These are phyloP conservation scores for Dione vanillae DNA, from an alignment of 2,888 invertebrate genomes.

Conservation along the genomic window DNA sequence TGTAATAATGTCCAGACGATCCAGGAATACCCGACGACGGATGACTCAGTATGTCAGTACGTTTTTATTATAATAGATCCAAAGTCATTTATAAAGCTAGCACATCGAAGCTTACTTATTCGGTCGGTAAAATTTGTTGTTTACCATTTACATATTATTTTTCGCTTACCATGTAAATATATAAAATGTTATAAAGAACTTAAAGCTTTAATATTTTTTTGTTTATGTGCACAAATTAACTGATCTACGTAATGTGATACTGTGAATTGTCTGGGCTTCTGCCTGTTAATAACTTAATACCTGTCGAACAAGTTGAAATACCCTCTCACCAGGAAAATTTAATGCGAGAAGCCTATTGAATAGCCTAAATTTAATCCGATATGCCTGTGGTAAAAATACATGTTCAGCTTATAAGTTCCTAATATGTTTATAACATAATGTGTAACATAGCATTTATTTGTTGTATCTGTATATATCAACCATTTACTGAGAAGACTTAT, in stretches of 20 bases:
- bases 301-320: constrained; percentile 52
- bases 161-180: no score
- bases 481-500: background rate
- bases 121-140: no score
- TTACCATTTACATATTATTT: no score
- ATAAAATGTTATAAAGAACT: no score
- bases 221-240: constrained; percentile 46
- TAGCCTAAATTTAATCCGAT: constrained; percentile 65
- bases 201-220: background rate
- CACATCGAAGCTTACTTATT: no score
- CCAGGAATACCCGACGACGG: constrained; percentile 67
- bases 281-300: constrained; percentile 45
- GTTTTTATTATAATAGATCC: constrained; percentile 29
- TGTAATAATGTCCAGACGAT: constrained; percentile 73
- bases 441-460: background rate
- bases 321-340: constrained; percentile 61
- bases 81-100: no score
- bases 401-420: background rate
- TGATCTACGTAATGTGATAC: constrained; percentile 59
- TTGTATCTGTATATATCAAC: background rate
- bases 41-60: constrained; percentile 63
- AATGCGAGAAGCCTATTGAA: constrained; percentile 72
- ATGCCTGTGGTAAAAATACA: constrained; percentile 40
- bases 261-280: constrained; percentile 60
- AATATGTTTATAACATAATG: background rate